phyloP scores from a whole-genome alignment of 1,140 invertebrate species.

The Coelopa frigida region DNA sequence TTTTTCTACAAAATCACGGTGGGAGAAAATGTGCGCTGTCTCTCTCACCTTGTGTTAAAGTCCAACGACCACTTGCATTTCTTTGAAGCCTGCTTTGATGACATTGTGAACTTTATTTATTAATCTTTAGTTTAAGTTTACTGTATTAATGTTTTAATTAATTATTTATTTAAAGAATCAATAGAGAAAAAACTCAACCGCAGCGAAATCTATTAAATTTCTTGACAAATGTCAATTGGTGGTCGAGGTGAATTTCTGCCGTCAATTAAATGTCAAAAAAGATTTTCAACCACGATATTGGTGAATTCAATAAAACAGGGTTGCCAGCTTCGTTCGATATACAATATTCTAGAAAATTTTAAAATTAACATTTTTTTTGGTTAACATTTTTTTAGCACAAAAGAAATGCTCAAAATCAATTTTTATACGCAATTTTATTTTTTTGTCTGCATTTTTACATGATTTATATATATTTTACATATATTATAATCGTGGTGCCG shows the following conservation, averaged over 20 bases:
- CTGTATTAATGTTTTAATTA: background rate
- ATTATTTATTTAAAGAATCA: too few species aligned
- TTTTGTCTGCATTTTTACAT: too few species aligned
- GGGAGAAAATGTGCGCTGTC: background rate
- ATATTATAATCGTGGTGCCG: too few species aligned
- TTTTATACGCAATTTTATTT: too few species aligned
- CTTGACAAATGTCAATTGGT: too few species aligned
- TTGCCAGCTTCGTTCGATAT: background rate
- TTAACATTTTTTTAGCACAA: background rate
- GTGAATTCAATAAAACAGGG: background rate
- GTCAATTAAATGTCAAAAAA: too few species aligned
- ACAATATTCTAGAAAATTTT: background rate
- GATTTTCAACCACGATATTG: background rate
- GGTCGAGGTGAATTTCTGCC: too few species aligned
- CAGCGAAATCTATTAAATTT: too few species aligned
- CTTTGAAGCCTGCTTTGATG: slow-evolving; percentile 33
- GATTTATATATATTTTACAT: too few species aligned
- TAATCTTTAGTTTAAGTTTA: slow-evolving; percentile 12
- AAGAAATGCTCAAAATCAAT: too few species aligned
- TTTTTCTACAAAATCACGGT: background rate
- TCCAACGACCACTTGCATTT: slow-evolving; percentile 41
- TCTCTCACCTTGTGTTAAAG: slow-evolving; percentile 31
- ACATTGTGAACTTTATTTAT: slow-evolving; percentile 26
- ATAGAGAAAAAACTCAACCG: too few species aligned
- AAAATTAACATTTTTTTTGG: background rate